Evolutionary conservation across 2,797 vertebrate genomes (phyloP), one percentile per base, ranked within the genome.

Genomic region (Leptatherina wallacei): DNA sequence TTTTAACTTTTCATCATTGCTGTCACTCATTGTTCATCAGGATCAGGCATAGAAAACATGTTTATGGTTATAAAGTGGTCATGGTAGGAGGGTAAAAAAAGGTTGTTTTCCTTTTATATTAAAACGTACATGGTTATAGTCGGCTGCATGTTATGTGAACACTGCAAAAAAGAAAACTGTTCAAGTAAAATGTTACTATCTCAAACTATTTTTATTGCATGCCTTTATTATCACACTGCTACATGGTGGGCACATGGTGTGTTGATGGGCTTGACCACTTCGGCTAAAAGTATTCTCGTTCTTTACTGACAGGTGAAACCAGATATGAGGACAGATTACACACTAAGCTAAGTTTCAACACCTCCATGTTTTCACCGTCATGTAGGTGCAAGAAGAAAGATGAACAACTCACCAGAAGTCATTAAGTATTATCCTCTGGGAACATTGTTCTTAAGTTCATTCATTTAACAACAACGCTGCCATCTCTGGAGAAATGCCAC

Each of bases 361-460:
- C 47, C n/a, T 51, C 18, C 7, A 7, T 51, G 47, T 22, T 54
- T 54, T 54, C 5, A 14, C 6, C 24, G 4, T 29, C 24, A 54
- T 54, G 51, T 27, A 12, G 24, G 12, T 52, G 36, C 27, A 32
- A 32, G 38, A 57, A 29, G 20, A 66, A 66, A 56, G 24, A 54
- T 10, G 10, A 47, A 42, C 12, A 27, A 7, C 24, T 54, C 24
- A 29, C 24, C 51, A 29, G 51, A 54, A 32, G 20, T 32, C 65
- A 32, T 66, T 56, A 56, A 18, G 12, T 14, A 44, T 67, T 38
- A 67, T n/a, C n/a, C 38, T n/a, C 13, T 44, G 32, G 54, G 32
- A n/a, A 44, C n/a, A 27, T 14, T 27, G 49, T 52, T 52, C 9
- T 27, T 54, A 6, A 24, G 22, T 27, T 54, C 12, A 27, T 13